Percentiles rank a stretch among this genome's conserved stretches.
Conservation (phyloP, 92 coral and sea anemone species). For the Palythoa grandis region DNA sequence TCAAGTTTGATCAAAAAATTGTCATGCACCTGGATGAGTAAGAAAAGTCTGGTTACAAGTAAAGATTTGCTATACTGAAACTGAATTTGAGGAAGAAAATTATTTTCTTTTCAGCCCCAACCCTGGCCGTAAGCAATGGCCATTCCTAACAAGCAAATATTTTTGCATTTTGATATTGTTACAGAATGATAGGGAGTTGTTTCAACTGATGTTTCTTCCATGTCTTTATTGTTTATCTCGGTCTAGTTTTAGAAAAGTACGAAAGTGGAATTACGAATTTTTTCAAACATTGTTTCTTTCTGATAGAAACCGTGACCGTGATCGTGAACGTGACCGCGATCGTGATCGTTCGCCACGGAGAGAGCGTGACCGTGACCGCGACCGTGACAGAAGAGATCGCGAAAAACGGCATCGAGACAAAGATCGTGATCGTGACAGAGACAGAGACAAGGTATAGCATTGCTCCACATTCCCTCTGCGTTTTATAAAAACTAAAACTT, state of each 20-base stretch:
- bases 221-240: too few species aligned
- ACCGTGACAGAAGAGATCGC: conserved; percentile 85
- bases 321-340: conserved; percentile 65
- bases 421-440: conserved; percentile 83
- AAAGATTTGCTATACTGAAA: too few species aligned
- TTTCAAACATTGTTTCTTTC: background rate
- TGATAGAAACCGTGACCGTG: conserved; percentile 54
- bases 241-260: background rate
- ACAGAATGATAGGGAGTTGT: background rate
- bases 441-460: conserved; percentile 71
- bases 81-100: too few species aligned
- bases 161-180: background rate
- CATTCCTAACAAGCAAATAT: background rate
- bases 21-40: too few species aligned
- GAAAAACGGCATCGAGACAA: conserved; percentile 92
- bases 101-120: too few species aligned
- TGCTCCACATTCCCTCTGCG: too few species aligned
- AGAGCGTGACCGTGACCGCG: conserved; percentile 90
- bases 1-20: too few species aligned
- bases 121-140: too few species aligned
- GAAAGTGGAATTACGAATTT: background rate
- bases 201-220: too few species aligned
- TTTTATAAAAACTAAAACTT: too few species aligned
- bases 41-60: too few species aligned
- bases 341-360: conserved; percentile 87